These are phyloP conservation scores for Caloenas nicobarica DNA, from an alignment of 2,113 vertebrate species.

Conservation along the genomic window DNA sequence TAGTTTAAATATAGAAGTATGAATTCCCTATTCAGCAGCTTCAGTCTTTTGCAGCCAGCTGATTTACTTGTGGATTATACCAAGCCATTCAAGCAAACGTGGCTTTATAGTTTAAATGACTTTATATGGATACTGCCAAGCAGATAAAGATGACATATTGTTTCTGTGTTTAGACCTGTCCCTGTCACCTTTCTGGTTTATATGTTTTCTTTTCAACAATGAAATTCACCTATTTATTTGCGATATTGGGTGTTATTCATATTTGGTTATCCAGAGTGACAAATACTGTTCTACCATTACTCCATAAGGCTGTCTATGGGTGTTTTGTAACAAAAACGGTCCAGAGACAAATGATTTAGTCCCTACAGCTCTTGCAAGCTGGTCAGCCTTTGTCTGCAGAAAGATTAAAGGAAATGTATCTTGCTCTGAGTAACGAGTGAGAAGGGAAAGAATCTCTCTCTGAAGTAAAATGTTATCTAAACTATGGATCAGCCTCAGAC, in stretches of 20 bases:
- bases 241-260: background rate
- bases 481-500: background rate
- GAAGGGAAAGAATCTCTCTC: conserved; percentile 6
- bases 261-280: background rate
- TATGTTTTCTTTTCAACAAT: background rate
- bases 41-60: background rate
- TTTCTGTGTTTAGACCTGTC: background rate
- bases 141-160: background rate
- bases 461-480: conserved; percentile 37
- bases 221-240: background rate
- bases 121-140: background rate
- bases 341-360: background rate
- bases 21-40: background rate
- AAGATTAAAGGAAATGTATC: background rate
- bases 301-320: background rate
- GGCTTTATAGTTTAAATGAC: background rate
- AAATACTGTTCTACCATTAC: background rate
- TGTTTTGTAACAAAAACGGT: background rate
- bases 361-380: conserved; percentile 2
- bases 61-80: background rate
- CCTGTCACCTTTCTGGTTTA: background rate
- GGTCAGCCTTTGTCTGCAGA: conserved; percentile 6
- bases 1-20: background rate
- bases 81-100: background rate
- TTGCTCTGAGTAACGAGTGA: background rate